Evolutionary conservation across 2,888 invertebrate genomes (phyloP), one percentile per base, ranked within the genome.

Genomic region (Andrena bicolor): DNA sequence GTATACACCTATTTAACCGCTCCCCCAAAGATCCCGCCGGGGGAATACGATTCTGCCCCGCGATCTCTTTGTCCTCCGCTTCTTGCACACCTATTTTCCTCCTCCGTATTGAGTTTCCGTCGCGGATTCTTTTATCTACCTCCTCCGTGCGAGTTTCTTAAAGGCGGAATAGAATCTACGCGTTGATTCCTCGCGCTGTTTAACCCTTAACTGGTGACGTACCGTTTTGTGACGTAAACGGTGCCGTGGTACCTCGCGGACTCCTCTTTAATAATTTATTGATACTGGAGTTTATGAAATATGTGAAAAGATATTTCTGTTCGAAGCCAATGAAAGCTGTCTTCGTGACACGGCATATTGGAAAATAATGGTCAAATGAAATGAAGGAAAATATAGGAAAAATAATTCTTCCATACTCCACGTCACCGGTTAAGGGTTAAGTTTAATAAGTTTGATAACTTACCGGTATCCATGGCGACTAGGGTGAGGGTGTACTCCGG

Each of bases 381-480:
- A 35, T 10, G 41, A 41, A 41, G 1, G 41, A 35, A 35, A 10
- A 28, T 28, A 5, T 28, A 28, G 28, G 30, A 30, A 10, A 35
- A 13, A 35, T 41, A 41, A 41, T 41, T 16, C 41, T 16, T 41
- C 5, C 16, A 16, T 13, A 16, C 16, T 16, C 5, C 41, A 1
- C 16, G 41, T 16, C 41, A 41, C 41, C 41, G 16, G 16, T 41
- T 16, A 41, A 16, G 41, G 16, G 16, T 16, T 41, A 16, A 41
- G 41, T 41, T 16, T 41, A 16, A 41, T 41, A 41, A 41, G n/a
- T 5, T 0, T 8, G 23, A 49, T 3, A 79, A 95, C 96, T 96
- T 94, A 98, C 98, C 98, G 89, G 98, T 98, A 95, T 98, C 98
- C 97, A 98, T 98, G 80, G 98, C 98, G 81, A 98, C 97, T 71